Evolutionary conservation across 2,797 vertebrate genomes (phyloP), one percentile per base, ranked within the genome.

Genomic region (Meriones psammophilus): DNA sequence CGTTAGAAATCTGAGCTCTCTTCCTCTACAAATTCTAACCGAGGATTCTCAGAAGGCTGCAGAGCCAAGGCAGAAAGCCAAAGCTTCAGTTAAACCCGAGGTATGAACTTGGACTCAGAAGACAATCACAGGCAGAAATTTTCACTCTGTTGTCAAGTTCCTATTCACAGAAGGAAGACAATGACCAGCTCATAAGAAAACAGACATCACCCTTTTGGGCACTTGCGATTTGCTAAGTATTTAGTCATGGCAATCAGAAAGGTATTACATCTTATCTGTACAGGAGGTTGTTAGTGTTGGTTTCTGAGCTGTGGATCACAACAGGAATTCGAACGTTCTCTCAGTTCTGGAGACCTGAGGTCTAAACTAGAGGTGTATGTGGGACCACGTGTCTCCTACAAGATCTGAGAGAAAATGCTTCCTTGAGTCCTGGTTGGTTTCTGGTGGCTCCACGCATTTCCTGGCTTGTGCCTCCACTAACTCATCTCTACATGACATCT

Each of bases 101-200:
- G 68, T 5, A 9, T 8, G 36, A 91, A 66, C 60, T 80, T 79
- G 33, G n/a, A 79, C 91, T 88, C 22, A 88, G 64, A 33, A 68
- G 50, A 14, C 13, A 54, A n/a, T 64, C 50, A 74, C 17, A n/a
- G 85, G 71, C 64, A 77, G 66, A 69, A 68, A 76, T 46, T 81
- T 71, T 69, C 42, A 56, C 60, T 85, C 42, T 77, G 5, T 22
- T 8, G 13, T 64, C 15, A 12, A 87, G 30, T 36, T 78, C 83
- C 69, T 78, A 81, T 73, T 87, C 66, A 17, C 33, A 26, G 78
- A 89, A 88, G 54, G n/a, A 92, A 85, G 64, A 88, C 95, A 90
- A 92, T 4, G 12, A 62, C 54, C 30, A n/a, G n/a, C 76, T 77
- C 73, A 73, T 95, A 46, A 54, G 69, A 39, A 22, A 88, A 60